Percentiles rank a stretch among this genome's conserved stretches.
These are phyloP conservation scores for Urosaurus nigricauda DNA, from an alignment of 2,797 vertebrate species.

Conservation along the genomic window DNA sequence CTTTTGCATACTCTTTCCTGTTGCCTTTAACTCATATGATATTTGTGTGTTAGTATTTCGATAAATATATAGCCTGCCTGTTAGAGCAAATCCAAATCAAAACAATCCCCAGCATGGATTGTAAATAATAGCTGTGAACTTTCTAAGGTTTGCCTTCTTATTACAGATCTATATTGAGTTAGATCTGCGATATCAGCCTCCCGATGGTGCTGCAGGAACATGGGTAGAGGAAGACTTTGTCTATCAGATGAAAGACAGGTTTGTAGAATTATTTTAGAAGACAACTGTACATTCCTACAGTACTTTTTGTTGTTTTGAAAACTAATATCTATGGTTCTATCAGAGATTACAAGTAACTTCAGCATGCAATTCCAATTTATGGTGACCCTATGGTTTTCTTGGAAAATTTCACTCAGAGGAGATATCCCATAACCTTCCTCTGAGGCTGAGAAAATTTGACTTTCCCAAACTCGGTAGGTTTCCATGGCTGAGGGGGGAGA, in stretches of 20 bases:
- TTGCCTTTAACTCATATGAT: not conserved
- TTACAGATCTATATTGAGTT: slow-evolving; percentile 90
- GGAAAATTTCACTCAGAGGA: too few species aligned
- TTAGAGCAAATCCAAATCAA: not conserved
- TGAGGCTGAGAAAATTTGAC: too few species aligned
- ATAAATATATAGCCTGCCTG: not conserved
- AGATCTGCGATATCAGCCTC: slow-evolving; percentile 90
- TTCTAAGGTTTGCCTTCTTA: slow-evolving; percentile 18
- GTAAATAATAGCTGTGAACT: slow-evolving; percentile 20
- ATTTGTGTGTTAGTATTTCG: too few species aligned
- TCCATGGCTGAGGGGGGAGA: too few species aligned
- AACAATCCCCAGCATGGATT: too few species aligned
- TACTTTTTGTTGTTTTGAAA: not conserved
- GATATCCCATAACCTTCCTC: too few species aligned
- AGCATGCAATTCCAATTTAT: not conserved
- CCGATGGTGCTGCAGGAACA: slow-evolving; percentile 85
- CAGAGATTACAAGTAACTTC: not conserved
- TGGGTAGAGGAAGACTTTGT: slow-evolving; percentile 90
- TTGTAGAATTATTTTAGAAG: slow-evolving; percentile 49
- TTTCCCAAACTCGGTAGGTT: too few species aligned
- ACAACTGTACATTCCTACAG: not conserved
- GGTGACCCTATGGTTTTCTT: too few species aligned
- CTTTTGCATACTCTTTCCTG: not conserved
- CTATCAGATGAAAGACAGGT: slow-evolving; percentile 84
- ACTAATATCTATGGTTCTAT: not conserved